phyloP scores from a whole-genome alignment of 2,113 vertebrate species.

The Alligator sinensis region DNA sequence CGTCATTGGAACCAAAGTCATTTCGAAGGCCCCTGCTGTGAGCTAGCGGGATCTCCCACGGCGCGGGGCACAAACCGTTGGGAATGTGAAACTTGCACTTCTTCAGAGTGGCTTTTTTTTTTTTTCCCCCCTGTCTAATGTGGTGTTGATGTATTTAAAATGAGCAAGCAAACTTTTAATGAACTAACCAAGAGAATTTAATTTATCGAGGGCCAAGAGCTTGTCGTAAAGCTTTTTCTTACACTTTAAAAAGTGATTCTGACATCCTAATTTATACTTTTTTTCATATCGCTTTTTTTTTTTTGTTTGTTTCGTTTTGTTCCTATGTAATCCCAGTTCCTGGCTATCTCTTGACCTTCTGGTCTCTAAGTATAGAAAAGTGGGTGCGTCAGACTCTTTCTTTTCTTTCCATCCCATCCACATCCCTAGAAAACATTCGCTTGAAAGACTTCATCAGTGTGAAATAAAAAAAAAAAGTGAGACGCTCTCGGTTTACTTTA shows the following conservation, averaged over 20 bases:
- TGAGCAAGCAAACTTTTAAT: constrained; percentile 43
- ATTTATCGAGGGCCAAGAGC: constrained; percentile 63
- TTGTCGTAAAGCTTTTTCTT: constrained; percentile 62
- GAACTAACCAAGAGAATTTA: constrained; percentile 63
- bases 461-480: constrained; percentile 31
- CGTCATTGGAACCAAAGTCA: constrained; percentile 77
- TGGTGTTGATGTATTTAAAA: constrained; percentile 43
- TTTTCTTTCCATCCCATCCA: constrained; percentile 28
- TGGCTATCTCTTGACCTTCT: constrained; percentile 41
- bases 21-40: constrained; percentile 33
- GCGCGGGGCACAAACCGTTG: constrained; percentile 20
- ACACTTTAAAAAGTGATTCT: constrained; percentile 54
- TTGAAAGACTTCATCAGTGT: constrained; percentile 63
- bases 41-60: constrained; percentile 49
- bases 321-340: constrained; percentile 6
- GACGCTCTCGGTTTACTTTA: constrained; percentile 65
- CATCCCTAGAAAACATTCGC: constrained; percentile 58
- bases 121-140: neutral
- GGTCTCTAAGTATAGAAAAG: constrained; percentile 6
- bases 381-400: constrained; percentile 40
- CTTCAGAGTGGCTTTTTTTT: constrained; percentile 20
- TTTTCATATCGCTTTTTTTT: neutral
- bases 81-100: constrained; percentile 58
- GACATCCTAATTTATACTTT: constrained; percentile 62
- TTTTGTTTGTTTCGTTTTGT: neutral